Conservation (phyloP, 2,888 invertebrate species). For the Galeopsomyia nigrocyanea region DNA sequence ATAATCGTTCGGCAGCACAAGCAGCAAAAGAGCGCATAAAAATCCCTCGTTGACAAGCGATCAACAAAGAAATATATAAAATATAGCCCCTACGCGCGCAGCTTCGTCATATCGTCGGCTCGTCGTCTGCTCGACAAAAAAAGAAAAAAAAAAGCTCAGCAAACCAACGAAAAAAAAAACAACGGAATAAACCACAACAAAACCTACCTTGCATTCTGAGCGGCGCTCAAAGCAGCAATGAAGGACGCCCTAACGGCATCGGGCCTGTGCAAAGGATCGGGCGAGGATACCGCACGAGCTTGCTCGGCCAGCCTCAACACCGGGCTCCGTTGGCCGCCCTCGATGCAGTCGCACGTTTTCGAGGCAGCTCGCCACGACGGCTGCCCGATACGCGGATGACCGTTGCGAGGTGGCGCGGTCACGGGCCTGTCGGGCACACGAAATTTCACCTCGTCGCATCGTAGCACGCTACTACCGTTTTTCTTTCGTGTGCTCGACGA, state of each 20-base stretch:
- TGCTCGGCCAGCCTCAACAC: slow-evolving; percentile 63
- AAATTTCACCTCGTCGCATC: slow-evolving; percentile 49
- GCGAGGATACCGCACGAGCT: slow-evolving; percentile 69
- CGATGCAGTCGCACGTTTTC: slow-evolving; percentile 65
- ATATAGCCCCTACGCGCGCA: too few relatives aligned
- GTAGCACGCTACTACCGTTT: too few relatives aligned
- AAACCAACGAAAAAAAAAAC: slow-evolving; percentile 4
- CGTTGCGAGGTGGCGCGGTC: slow-evolving; percentile 51
- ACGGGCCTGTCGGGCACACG: slow-evolving; percentile 57
- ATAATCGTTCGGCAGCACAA: neutral
- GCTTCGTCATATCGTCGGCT: neutral
- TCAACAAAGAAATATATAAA: too few relatives aligned
- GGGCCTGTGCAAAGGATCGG: slow-evolving; percentile 68
- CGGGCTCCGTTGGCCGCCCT: slow-evolving; percentile 59
- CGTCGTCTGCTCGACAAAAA: neutral
- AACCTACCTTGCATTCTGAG: slow-evolving; percentile 67
- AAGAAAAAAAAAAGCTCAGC: slow-evolving; percentile 12
- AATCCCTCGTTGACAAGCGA: too few relatives aligned
- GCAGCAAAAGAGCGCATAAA: neutral
- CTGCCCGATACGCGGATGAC: slow-evolving; percentile 34
- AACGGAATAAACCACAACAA: too few relatives aligned
- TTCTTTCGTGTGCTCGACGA: neutral
- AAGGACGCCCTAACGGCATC: slow-evolving; percentile 64
- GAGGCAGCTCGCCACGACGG: slow-evolving; percentile 56
- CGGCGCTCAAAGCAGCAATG: slow-evolving; percentile 63